A percentile compares a stretch with the other conserved stretches of the same genome.
These are phyloP conservation scores for Etheostoma perlongum DNA, from an alignment of 2,797 vertebrate genomes.

Conservation along the genomic window DNA sequence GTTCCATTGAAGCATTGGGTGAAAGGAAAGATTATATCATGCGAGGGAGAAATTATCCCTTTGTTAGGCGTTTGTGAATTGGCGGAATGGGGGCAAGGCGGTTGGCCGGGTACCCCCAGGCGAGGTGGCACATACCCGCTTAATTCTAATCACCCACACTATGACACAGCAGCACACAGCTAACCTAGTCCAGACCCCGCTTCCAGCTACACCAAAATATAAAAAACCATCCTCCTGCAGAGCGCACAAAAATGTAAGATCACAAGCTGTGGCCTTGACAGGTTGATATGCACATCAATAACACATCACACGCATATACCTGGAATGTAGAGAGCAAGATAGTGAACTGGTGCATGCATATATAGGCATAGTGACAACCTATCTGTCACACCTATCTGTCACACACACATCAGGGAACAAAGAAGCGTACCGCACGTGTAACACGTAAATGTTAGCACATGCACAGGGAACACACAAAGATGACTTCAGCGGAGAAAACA, in stretches of 20 bases:
- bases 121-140: slow-evolving; percentile 53
- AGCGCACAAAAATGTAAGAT: slow-evolving; percentile 41
- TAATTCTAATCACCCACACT: slow-evolving; percentile 51
- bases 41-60: slow-evolving; percentile 78
- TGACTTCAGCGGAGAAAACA: slow-evolving; percentile 59
- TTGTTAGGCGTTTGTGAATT: slow-evolving; percentile 80
- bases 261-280: slow-evolving; percentile 37
- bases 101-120: slow-evolving; percentile 46
- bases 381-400: slow-evolving; percentile 27
- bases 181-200: slow-evolving; percentile 29
- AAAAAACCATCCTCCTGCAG: slow-evolving; percentile 24
- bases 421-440: slow-evolving; percentile 25
- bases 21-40: slow-evolving; percentile 85
- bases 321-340: slow-evolving; percentile 29
- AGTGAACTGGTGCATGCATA: slow-evolving; percentile 6
- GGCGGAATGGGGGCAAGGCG: slow-evolving; percentile 72
- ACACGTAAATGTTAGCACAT: slow-evolving; percentile 53
- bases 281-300: slow-evolving; percentile 46
- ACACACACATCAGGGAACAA: slow-evolving; percentile 42
- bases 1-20: slow-evolving; percentile 75
- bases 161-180: neutral
- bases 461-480: slow-evolving; percentile 23
- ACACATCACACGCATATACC: slow-evolving; percentile 25
- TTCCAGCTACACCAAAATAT: neutral
- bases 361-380: slow-evolving; percentile 27